Base-by-base conservation (phyloP, 2,888 invertebrate species). In the Coenonympha arcania region DNA sequence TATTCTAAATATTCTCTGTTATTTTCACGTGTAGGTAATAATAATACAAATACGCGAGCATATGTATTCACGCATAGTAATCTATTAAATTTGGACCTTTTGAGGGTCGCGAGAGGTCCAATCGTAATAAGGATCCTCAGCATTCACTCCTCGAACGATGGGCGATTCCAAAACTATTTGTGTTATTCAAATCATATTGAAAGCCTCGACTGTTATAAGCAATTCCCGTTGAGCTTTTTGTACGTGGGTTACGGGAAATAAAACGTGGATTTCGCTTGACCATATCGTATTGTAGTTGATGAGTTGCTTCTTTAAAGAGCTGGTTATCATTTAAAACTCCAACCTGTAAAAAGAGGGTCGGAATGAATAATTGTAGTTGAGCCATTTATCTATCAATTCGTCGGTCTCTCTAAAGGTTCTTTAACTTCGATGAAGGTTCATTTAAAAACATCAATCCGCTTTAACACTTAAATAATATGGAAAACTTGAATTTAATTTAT, bases 121-220 rank as follows among this genome's bases (percentile, higher is more conserved):
- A 49, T 51, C 39, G 37, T 53, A 41, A 48, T 55, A 50, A 41
- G 46, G 50, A 39, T 34, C 42, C 42, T 56, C 36, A 48, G 16
- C 45, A 59, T 56, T 58, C 57, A 42, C 45, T 54, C 46, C 59
- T 50, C 56, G 58, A 42, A 39, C 45, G 37, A 46, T 20, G 50
- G 46, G 42, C 53, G 42, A 54, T 58, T 54, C 50, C 43, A 40
- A 55, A 62, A 60, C 58, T 59, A 61, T 62, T 62, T 60, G 57
- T 60, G 58, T 61, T 64, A 62, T 62, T 64, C 59, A 61, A 61
- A 61, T 61, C 51, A 56, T 52, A 60, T 58, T 40, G 47, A 50
- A 54, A 56, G 56, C 49, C 47, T 47, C 54, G 37, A 48, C 42
- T 52, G 56, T 57, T 54, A 50, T 55, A 44, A 48, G 52, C 48